Percentiles rank a stretch among this genome's conserved stretches.
Evolutionary conservation across 1,140 invertebrate species (phyloP).

Genomic region (Geopemphigus sp.): DNA sequence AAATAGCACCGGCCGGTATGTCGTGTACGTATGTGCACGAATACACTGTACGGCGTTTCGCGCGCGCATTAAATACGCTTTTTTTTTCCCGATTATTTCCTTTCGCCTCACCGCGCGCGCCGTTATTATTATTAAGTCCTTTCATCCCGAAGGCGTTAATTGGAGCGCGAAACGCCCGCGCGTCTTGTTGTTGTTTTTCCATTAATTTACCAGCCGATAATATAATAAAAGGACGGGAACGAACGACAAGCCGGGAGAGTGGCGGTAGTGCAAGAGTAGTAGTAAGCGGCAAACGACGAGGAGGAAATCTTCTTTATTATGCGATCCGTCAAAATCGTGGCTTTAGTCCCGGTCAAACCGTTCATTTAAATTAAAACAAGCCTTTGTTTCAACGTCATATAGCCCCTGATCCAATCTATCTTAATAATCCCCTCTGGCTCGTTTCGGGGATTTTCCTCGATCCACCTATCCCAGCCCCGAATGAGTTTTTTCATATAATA

Average conservation of each 20-base stretch:
- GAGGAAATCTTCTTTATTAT: constrained; percentile 48
- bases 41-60: too few relatives aligned
- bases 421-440: constrained; percentile 45
- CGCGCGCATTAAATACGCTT: too few relatives aligned
- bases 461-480: too few relatives aligned
- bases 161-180: constrained; percentile 31
- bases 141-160: constrained; percentile 41
- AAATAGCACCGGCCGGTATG: too few relatives aligned
- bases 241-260: not conserved
- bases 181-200: constrained; percentile 44
- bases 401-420: constrained; percentile 46
- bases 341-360: constrained; percentile 47
- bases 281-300: not conserved
- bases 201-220: constrained; percentile 47
- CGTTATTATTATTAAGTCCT: constrained; percentile 39
- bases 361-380: constrained; percentile 48
- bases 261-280: too few relatives aligned
- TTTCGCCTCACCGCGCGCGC: not conserved
- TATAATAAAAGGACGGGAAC: constrained; percentile 23
- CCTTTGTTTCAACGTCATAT: constrained; percentile 48
- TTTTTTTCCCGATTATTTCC: too few relatives aligned
- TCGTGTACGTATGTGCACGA: too few relatives aligned
- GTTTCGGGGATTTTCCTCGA: constrained; percentile 13
- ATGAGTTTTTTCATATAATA: constrained; percentile 12
- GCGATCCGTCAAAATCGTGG: constrained; percentile 48